Conservation (phyloP, 1,140 invertebrate species). For the Achatina immaculata region DNA sequence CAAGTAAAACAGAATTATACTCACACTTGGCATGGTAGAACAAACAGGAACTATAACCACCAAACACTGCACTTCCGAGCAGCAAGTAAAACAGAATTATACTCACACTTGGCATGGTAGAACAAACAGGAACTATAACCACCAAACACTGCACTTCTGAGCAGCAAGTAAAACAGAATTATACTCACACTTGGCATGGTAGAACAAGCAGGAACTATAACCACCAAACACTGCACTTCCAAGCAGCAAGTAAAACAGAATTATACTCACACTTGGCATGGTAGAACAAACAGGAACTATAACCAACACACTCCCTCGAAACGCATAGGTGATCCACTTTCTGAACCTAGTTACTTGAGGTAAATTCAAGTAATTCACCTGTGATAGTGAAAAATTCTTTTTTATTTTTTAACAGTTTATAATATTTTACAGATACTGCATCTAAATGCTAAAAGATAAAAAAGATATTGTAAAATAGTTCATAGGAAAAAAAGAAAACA, state of each 20-base stretch:
- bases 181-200: constrained; percentile 27
- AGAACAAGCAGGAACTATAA: constrained; percentile 17
- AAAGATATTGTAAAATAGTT: not conserved
- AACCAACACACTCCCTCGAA: not conserved
- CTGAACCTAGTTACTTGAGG: constrained; percentile 21
- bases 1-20: too few species aligned
- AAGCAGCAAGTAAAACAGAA: too few species aligned
- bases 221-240: too few species aligned
- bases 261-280: constrained; percentile 28
- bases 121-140: too few species aligned
- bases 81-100: too few species aligned
- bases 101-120: too few species aligned
- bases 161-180: not conserved
- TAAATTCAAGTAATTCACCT: constrained; percentile 19
- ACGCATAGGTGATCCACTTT: not conserved
- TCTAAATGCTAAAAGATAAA: not conserved
- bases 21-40: too few species aligned
- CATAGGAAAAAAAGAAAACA: not conserved
- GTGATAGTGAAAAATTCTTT: not conserved
- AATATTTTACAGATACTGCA: not conserved
- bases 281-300: constrained; percentile 17
- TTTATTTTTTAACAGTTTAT: not conserved
- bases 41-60: too few species aligned
- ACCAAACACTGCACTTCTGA: too few species aligned
- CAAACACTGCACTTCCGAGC: too few species aligned